These are phyloP conservation scores for Euplagia quadripunctaria DNA, from an alignment of 2,888 invertebrate species.

Conservation along the genomic window DNA sequence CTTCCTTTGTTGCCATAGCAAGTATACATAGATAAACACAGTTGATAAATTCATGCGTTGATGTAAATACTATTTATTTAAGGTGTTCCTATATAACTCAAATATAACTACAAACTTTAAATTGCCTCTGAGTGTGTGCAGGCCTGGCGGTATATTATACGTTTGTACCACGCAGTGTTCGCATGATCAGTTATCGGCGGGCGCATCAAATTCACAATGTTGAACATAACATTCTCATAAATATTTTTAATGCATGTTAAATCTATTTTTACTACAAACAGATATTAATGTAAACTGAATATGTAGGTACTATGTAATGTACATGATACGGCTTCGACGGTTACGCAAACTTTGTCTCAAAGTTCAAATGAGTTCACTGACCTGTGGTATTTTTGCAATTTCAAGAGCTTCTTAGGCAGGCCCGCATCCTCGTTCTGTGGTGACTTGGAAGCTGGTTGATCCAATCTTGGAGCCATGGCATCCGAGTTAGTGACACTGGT, in stretches of 20 bases:
- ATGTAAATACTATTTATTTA: not conserved
- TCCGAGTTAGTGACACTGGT: conserved; percentile 88
- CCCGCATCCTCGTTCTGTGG: conserved; percentile 74
- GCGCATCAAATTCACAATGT: conserved; percentile 28
- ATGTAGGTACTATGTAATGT: conserved; percentile 26
- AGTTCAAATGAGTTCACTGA: conserved; percentile 80
- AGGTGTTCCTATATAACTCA: conserved; percentile 10
- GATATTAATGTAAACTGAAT: conserved; percentile 24
- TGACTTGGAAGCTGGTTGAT: conserved; percentile 70
- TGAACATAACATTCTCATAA: conserved; percentile 15
- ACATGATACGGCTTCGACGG: conserved; percentile 56
- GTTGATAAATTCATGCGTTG: conserved; percentile 8
- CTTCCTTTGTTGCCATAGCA: conserved; percentile 15
- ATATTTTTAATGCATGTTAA: conserved; percentile 22
- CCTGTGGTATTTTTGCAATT: conserved; percentile 88
- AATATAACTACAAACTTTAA: conserved; percentile 17
- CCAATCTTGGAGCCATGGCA: conserved; percentile 84
- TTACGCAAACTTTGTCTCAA: conserved; percentile 67
- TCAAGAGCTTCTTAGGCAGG: conserved; percentile 81
- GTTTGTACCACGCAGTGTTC: conserved; percentile 31
- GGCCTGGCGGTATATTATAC: conserved; percentile 12
- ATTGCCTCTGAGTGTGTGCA: conserved; percentile 19
- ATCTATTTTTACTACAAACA: conserved; percentile 41
- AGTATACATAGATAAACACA: conserved; percentile 4
- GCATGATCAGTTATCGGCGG: conserved; percentile 37